Percentiles rank a stretch among this genome's conserved stretches.
Evolutionary conservation across 2,113 vertebrate species (phyloP).

Genomic region (Pogona vitticeps): DNA sequence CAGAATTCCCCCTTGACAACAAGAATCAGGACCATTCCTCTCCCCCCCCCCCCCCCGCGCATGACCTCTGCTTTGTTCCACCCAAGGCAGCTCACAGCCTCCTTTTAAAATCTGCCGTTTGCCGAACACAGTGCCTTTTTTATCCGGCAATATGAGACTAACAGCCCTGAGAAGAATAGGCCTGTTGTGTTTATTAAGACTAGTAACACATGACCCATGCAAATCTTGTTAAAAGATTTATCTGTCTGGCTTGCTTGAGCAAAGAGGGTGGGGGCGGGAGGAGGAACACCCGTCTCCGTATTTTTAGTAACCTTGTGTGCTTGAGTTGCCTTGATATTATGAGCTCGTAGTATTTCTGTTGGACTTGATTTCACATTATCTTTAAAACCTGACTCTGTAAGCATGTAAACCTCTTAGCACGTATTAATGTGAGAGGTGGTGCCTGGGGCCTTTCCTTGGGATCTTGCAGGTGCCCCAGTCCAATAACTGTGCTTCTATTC

Average conservation of each 20-base stretch:
- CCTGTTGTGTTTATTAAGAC: slow-evolving; percentile 65
- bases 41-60: background rate
- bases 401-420: slow-evolving; percentile 40
- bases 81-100: slow-evolving; percentile 26
- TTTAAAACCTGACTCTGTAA: slow-evolving; percentile 64
- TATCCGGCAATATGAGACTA: slow-evolving; percentile 55
- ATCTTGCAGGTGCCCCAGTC: slow-evolving; percentile 39
- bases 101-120: slow-evolving; percentile 67
- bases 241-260: slow-evolving; percentile 62
- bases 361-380: slow-evolving; percentile 57
- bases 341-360: background rate
- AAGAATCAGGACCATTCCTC: slow-evolving; percentile 42
- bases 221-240: slow-evolving; percentile 68
- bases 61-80: slow-evolving; percentile 42
- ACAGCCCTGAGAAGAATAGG: slow-evolving; percentile 65
- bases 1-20: slow-evolving; percentile 28
- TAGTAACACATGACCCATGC: slow-evolving; percentile 61
- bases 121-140: slow-evolving; percentile 62
- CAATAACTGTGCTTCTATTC: background rate
- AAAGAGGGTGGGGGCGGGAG: slow-evolving; percentile 15
- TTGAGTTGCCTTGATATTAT: slow-evolving; percentile 32
- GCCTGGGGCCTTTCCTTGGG: slow-evolving; percentile 36
- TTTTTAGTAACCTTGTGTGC: slow-evolving; percentile 19
- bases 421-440: slow-evolving; percentile 45
- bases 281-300: slow-evolving; percentile 25